Conservation (phyloP, 64 coral and sea anemone genomes). For the Montipora sp. region DNA sequence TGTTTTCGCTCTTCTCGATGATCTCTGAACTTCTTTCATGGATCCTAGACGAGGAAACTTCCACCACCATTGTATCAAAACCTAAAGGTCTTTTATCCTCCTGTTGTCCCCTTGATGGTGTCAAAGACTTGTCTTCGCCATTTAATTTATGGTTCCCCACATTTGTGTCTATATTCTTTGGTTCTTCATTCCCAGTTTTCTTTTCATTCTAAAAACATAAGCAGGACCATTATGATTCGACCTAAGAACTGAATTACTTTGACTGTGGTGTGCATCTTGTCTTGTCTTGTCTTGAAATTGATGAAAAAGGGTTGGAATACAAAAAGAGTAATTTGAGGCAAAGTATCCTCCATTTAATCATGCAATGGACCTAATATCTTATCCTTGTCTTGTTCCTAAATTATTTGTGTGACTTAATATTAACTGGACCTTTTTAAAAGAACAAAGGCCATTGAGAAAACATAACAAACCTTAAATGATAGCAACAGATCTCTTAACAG, state of each 20-base stretch:
- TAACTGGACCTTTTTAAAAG: no score
- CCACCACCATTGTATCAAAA: neutral
- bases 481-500: no score
- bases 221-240: neutral
- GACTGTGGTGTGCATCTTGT: no score
- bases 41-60: neutral
- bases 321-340: no score
- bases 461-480: no score
- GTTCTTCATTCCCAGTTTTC: neutral
- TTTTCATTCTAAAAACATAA: conserved; percentile 17
- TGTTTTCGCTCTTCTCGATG: neutral
- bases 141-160: neutral
- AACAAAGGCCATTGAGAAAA: no score
- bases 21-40: conserved; percentile 18
- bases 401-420: no score
- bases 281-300: no score
- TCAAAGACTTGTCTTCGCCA: neutral
- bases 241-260: neutral
- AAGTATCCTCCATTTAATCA: no score
- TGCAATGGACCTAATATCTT: no score
- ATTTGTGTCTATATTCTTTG: neutral
- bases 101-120: neutral
- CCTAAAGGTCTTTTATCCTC: neutral
- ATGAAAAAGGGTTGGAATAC: no score
- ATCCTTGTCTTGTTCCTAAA: no score